phyloP scores from a whole-genome alignment of 2,797 vertebrate genomes.

The Sebastes miniatus region DNA sequence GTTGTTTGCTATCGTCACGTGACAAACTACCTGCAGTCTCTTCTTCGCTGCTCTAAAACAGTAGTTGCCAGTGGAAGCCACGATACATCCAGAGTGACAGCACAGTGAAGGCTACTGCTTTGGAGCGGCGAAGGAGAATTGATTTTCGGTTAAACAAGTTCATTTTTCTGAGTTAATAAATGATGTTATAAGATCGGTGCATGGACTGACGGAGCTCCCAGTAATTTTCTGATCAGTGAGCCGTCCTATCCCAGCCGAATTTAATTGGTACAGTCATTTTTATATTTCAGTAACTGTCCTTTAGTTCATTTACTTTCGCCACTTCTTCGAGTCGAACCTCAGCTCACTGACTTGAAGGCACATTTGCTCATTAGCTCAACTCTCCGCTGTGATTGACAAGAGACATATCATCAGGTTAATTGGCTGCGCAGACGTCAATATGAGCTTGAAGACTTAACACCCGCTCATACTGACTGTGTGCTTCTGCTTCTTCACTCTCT shows the following conservation, averaged over 20 bases:
- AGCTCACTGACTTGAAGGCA: background rate
- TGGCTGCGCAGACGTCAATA: background rate
- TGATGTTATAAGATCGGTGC: no score
- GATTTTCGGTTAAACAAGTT: no score
- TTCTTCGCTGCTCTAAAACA: no score
- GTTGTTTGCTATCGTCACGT: no score
- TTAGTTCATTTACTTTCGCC: background rate
- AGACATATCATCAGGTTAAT: background rate
- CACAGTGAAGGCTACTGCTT: no score
- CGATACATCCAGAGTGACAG: no score
- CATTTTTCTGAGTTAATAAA: no score
- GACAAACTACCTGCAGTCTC: no score
- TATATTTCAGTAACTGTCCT: background rate
- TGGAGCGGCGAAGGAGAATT: no score
- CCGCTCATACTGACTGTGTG: background rate
- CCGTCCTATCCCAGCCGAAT: no score
- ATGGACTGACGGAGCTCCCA: no score
- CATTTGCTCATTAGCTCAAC: constrained; percentile 7
- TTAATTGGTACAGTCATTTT: background rate
- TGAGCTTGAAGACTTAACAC: background rate
- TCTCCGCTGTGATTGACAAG: constrained; percentile 1
- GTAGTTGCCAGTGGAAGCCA: background rate
- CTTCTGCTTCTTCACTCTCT: background rate
- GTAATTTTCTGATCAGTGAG: no score
- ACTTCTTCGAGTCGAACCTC: background rate